Percentiles rank a stretch among this genome's conserved stretches.
Conservation (phyloP, 2,888 invertebrate genomes). For the Trissolcus japonicus region DNA sequence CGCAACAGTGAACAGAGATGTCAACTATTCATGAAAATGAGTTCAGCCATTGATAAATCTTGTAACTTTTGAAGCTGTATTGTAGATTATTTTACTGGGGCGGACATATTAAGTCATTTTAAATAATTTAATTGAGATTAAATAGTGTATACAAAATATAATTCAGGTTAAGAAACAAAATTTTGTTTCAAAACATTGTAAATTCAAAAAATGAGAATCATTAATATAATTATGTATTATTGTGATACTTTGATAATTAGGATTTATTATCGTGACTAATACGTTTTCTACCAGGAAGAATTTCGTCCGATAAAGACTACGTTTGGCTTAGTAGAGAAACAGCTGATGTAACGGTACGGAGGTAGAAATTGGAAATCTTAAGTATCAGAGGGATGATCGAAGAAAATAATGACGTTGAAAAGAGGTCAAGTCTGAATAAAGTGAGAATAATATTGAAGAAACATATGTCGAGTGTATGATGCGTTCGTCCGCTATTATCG, state of each 20-base stretch:
- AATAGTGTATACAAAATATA: neutral
- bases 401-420: conserved; percentile 28
- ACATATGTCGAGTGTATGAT: conserved; percentile 43
- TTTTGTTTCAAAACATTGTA: neutral
- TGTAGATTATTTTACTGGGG: too few species aligned
- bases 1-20: conserved; percentile 30
- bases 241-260: too few species aligned
- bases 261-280: too few species aligned
- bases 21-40: conserved; percentile 37
- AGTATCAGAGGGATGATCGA: conserved; percentile 17
- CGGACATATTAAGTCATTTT: too few species aligned
- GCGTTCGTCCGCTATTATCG: conserved; percentile 37
- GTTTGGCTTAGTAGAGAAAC: conserved; percentile 2
- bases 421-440: conserved; percentile 32
- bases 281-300: neutral
- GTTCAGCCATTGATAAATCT: conserved; percentile 27
- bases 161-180: neutral
- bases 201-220: neutral
- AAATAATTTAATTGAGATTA: too few species aligned
- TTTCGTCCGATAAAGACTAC: neutral
- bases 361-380: conserved; percentile 17
- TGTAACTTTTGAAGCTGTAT: conserved; percentile 8
- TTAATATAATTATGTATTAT: neutral
- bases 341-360: conserved; percentile 41
- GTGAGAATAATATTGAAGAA: conserved; percentile 32